Conservation (phyloP, 2,113 vertebrate genomes). For the Ancistrus triradiatus region DNA sequence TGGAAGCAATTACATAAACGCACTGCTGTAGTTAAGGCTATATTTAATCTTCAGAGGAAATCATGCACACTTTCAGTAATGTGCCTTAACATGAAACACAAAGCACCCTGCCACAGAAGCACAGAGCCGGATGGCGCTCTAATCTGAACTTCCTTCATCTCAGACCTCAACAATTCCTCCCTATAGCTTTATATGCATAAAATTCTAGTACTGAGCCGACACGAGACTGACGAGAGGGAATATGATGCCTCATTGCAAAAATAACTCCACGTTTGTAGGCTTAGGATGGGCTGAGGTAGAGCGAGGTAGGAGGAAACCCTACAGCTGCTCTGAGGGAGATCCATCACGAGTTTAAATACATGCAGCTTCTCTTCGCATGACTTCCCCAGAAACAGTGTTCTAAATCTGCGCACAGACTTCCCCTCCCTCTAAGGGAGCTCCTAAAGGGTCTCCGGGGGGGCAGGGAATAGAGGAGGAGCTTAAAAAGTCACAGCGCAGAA, state of each 20-base stretch:
- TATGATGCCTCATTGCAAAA: conserved; percentile 55
- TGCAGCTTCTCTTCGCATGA: conserved; percentile 25
- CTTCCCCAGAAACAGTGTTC: conserved; percentile 42
- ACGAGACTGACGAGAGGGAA: conserved; percentile 5
- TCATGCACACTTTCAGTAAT: not conserved
- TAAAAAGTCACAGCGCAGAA: not conserved
- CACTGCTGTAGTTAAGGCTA: not conserved
- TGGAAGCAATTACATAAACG: not conserved
- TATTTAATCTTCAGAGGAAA: not conserved
- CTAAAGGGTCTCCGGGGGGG: not conserved
- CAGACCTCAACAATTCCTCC: too few species aligned
- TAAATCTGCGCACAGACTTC: conserved; percentile 35
- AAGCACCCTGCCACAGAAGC: not conserved
- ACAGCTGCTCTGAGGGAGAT: conserved; percentile 35
- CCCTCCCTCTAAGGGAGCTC: not conserved
- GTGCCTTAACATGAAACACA: not conserved
- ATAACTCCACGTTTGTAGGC: conserved; percentile 44
- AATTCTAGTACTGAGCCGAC: conserved; percentile 21
- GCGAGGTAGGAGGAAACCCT: conserved; percentile 32
- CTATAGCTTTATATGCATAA: too few species aligned
- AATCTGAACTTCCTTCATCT: too few species aligned
- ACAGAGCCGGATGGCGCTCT: too few species aligned
- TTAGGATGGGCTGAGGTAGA: conserved; percentile 32
- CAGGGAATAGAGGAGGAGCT: conserved; percentile 6
- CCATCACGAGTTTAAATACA: conserved; percentile 33